Conservation (phyloP, 2,797 vertebrate genomes). For the Oreochromis grahami region DNA sequence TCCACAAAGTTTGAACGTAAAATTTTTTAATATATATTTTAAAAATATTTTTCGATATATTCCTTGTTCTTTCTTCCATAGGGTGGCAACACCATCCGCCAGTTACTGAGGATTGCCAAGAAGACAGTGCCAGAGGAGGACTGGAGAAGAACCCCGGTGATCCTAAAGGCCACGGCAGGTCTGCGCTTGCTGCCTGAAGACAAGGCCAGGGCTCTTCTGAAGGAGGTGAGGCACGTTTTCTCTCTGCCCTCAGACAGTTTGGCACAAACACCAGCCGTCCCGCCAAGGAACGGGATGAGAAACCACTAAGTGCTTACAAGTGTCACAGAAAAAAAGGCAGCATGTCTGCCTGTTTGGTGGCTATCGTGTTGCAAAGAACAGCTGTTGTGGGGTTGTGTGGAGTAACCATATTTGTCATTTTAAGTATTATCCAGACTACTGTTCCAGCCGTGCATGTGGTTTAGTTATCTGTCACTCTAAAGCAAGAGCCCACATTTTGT, state of each 20-base stretch:
- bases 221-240: conserved; percentile 79
- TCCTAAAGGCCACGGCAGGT: conserved; percentile 95
- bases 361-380: conserved; percentile 74
- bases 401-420: conserved; percentile 74
- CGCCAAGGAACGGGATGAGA: conserved; percentile 65
- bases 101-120: conserved; percentile 87
- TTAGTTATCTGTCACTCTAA: conserved; percentile 61
- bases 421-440: conserved; percentile 71
- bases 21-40: rapidly evolving
- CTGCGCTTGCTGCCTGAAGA: conserved; percentile 87
- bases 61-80: conserved; percentile 43
- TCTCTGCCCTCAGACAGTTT: conserved; percentile 67
- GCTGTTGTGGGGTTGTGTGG: conserved; percentile 78
- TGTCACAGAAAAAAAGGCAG: conserved; percentile 63
- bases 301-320: conserved; percentile 78
- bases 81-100: conserved; percentile 87
- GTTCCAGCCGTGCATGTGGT: conserved; percentile 68
- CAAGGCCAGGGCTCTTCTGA: conserved; percentile 86
- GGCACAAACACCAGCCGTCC: conserved; percentile 57
- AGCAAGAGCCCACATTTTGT: conserved; percentile 27
- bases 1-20: not conserved
- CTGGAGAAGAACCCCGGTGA: conserved; percentile 90
- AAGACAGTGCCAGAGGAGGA: conserved; percentile 86
- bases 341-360: conserved; percentile 67
- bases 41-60: not conserved